phyloP scores from a whole-genome alignment of 2,797 vertebrate genomes.

The Carcharodon carcharias region DNA sequence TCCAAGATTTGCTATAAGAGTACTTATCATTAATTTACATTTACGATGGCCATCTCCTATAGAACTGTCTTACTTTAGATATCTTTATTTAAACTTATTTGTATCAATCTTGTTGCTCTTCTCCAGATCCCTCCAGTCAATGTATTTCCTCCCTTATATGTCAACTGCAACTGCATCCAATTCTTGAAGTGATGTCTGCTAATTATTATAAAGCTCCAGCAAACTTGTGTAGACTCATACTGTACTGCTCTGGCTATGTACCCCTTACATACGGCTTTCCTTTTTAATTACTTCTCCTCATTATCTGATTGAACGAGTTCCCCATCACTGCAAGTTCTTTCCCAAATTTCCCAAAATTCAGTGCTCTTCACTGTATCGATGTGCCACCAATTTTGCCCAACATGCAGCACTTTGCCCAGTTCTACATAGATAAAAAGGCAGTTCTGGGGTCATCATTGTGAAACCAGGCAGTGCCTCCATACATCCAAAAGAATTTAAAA shows the following conservation, averaged over 20 bases:
- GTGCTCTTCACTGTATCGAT: background rate
- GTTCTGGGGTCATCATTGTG: too few species aligned
- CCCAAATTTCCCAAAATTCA: background rate
- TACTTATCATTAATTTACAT: background rate
- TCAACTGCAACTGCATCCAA: background rate
- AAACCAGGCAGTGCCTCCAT: too few species aligned
- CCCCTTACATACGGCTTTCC: background rate
- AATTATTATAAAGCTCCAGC: background rate
- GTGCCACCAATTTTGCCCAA: background rate
- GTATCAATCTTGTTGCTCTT: background rate
- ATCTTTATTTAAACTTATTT: background rate
- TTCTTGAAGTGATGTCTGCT: background rate
- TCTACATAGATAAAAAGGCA: too few species aligned
- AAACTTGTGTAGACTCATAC: background rate
- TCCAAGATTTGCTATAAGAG: background rate
- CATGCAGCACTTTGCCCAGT: background rate
- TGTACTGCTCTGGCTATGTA: background rate
- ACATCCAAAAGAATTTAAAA: too few species aligned
- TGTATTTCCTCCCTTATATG: too few species aligned
- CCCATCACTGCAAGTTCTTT: background rate
- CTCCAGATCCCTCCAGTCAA: background rate
- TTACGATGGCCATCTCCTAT: background rate
- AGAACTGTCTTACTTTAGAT: background rate
- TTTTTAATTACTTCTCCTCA: background rate
- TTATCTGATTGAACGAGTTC: background rate